Base-by-base conservation (phyloP, 2,113 vertebrate species). In the Antigone vipio region DNA sequence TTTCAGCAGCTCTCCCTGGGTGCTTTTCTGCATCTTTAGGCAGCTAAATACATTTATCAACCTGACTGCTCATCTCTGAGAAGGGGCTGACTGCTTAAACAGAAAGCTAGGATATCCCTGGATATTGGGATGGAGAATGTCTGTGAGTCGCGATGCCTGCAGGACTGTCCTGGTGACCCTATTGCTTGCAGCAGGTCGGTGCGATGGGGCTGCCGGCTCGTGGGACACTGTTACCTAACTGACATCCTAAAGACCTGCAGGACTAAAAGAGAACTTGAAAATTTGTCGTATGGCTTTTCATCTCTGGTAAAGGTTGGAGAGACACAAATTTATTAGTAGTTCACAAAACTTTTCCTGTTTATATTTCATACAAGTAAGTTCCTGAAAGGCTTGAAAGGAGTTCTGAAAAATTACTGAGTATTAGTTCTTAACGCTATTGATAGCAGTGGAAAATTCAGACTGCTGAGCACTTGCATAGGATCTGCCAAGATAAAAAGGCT, bases 111-210 rank as follows among this genome's bases (percentile, higher is more conserved):
- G 72, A 2, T 45, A 13, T 15, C 59, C 42, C 62, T 82, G 85
- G 66, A 1, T 52, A 1, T 1, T 2, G 40, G 56, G 38, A 32
- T 26, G 42, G 80, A 8, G 15, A 8, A n/a, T 0, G 9, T 5
- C 34, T 17, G 11, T 42, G 60, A 4, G 6, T 12, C 23, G 29
- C 0, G 5, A 1, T 15, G 71, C 19, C 56, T 27, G 55, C 12
- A 52, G 50, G 63, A 3, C 63, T 18, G 21, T 26, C 13, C 58
- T 34, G 56, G 18, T 19, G 53, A 3, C n/a, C 34, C 30, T 3
- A 0, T 9, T 4, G 2, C 44, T 34, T 24, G 19, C 35, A 2
- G 68, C 1, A 2, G 32, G n/a, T 45, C 0, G 0, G 19, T 32
- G 53, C 4, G 1, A 4, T 34, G 6, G 19, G 27, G 26, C 44